Conservation (phyloP, 2,888 invertebrate genomes). For the Phengaris arion region DNA sequence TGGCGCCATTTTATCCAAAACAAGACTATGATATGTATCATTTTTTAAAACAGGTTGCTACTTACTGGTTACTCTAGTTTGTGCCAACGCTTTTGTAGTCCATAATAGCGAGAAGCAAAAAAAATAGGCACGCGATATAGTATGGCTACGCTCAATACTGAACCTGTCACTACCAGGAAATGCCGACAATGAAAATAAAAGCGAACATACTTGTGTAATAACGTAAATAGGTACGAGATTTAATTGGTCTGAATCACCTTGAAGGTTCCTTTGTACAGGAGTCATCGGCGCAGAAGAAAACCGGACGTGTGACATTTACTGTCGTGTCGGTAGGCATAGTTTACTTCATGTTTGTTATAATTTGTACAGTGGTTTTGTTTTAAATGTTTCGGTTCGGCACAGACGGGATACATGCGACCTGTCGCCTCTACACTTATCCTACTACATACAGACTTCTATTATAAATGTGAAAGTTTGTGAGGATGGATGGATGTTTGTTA, state of each 20-base stretch:
- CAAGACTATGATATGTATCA: neutral
- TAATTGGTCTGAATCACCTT: neutral
- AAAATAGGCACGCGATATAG: conserved; percentile 19
- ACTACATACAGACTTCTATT: too few relatives aligned
- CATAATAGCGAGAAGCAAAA: conserved; percentile 15
- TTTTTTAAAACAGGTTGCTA: neutral
- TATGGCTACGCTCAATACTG: neutral
- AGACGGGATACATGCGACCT: neutral
- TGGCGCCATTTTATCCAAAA: neutral
- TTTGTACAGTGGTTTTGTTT: neutral
- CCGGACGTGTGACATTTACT: neutral
- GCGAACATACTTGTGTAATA: conserved; percentile 27
- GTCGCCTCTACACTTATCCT: too few relatives aligned
- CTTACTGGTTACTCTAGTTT: neutral
- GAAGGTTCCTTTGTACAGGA: neutral
- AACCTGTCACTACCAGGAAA: conserved; percentile 30
- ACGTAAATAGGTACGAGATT: neutral
- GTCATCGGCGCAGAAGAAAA: conserved; percentile 17
- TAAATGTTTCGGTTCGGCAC: neutral
- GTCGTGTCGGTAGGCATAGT: neutral
- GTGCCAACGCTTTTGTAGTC: neutral
- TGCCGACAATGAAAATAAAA: conserved; percentile 29
- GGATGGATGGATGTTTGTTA: too few relatives aligned
- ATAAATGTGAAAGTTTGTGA: too few relatives aligned
- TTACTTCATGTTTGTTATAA: neutral